A percentile compares a stretch with the other conserved stretches of the same genome.
These are phyloP conservation scores for Picus viridis DNA, from an alignment of 2,797 vertebrate species.

Conservation along the genomic window DNA sequence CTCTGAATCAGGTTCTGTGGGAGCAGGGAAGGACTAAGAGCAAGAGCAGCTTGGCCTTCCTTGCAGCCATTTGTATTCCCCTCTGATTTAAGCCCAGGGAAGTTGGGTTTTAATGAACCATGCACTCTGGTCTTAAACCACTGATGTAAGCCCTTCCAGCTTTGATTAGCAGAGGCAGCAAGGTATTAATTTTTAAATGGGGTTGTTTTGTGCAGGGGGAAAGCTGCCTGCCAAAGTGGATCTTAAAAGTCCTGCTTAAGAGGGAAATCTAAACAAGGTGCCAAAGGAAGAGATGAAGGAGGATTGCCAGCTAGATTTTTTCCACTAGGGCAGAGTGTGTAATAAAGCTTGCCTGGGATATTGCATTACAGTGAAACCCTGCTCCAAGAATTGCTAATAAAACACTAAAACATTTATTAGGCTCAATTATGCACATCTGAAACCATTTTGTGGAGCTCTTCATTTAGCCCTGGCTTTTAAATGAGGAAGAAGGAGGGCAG, in stretches of 20 bases:
- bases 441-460: background rate
- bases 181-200: constrained; percentile 41
- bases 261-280: constrained; percentile 45
- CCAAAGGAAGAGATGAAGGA: constrained; percentile 1
- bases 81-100: background rate
- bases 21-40: background rate
- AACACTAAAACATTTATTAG: constrained; percentile 32
- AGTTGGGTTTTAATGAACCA: constrained; percentile 22
- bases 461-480: background rate
- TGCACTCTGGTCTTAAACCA: constrained; percentile 15
- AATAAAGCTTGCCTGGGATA: background rate
- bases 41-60: background rate
- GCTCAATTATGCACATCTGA: constrained; percentile 19
- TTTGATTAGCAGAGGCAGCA: background rate
- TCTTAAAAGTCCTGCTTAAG: constrained; percentile 11
- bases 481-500: background rate
- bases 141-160: constrained; percentile 3
- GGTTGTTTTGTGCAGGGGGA: background rate
- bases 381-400: constrained; percentile 24
- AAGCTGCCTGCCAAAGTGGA: constrained; percentile 22
- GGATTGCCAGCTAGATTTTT: constrained; percentile 17
- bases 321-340: background rate
- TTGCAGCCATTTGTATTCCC: background rate
- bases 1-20: background rate
- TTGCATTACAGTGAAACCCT: background rate